These are phyloP conservation scores for Agonum fuliginosum DNA, from an alignment of 2,888 invertebrate species.

Conservation along the genomic window DNA sequence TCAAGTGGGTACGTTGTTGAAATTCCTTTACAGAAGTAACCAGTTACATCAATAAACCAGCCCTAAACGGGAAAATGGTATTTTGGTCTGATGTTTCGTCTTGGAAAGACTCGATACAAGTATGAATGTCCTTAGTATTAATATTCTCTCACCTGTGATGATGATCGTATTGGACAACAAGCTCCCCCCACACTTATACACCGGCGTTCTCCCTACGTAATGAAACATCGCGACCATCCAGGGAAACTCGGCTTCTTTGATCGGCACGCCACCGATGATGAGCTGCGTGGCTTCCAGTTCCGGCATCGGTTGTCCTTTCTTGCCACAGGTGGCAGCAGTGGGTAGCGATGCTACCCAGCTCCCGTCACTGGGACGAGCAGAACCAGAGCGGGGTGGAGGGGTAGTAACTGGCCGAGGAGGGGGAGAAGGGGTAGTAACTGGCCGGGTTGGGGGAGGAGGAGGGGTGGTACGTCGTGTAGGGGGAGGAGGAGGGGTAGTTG, in stretches of 20 bases:
- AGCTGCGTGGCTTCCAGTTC: background rate
- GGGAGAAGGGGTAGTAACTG: background rate
- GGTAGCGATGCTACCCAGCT: background rate
- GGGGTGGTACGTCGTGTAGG: no score
- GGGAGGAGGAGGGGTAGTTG: background rate
- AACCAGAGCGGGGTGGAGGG: no score
- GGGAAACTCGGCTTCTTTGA: constrained; percentile 31
- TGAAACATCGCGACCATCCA: constrained; percentile 47
- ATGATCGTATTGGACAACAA: constrained; percentile 16
- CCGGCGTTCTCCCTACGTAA: background rate
- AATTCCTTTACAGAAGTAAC: no score
- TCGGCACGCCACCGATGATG: constrained; percentile 5
- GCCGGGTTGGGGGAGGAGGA: background rate
- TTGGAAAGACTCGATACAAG: no score
- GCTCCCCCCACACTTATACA: constrained; percentile 30
- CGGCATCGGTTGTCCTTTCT: background rate
- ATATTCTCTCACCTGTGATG: constrained; percentile 1
- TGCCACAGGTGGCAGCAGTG: background rate
- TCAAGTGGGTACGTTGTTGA: no score
- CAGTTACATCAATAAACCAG: no score
- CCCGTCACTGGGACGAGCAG: background rate
- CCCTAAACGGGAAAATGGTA: no score
- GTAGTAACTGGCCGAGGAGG: background rate
- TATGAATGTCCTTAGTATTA: background rate
- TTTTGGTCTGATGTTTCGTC: no score